These are phyloP conservation scores for Chironomus striatipennis DNA, from an alignment of 1,140 invertebrate species.

Conservation along the genomic window DNA sequence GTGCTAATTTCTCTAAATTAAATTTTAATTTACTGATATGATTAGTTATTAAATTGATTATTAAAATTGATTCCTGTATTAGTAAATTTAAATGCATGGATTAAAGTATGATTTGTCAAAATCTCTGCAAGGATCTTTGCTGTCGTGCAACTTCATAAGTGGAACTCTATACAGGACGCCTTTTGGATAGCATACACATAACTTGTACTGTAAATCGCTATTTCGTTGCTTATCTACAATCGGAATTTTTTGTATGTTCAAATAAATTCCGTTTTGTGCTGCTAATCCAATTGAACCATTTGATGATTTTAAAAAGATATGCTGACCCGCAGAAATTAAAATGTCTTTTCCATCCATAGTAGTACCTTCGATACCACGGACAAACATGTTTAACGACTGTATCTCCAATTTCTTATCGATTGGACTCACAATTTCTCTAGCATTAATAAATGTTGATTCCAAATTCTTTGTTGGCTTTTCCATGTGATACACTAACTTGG, in stretches of 20 bases:
- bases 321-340: conserved; percentile 63
- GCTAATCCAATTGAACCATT: conserved; percentile 68
- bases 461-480: conserved; percentile 58
- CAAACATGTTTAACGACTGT: conserved; percentile 42
- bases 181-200: conserved; percentile 80
- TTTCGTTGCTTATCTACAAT: conserved; percentile 40
- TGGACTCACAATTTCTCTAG: conserved; percentile 63
- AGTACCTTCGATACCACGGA: conserved; percentile 55
- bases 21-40: too few relatives aligned
- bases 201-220: conserved; percentile 60
- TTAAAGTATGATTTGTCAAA: not conserved
- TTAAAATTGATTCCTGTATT: too few relatives aligned
- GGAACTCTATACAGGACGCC: conserved; percentile 72
- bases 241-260: conserved; percentile 62
- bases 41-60: too few relatives aligned
- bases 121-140: not conserved
- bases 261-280: conserved; percentile 57
- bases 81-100: not conserved
- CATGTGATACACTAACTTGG: conserved; percentile 58
- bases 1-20: too few relatives aligned
- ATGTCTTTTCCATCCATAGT: conserved; percentile 54
- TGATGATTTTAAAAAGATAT: conserved; percentile 66
- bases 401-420: conserved; percentile 57
- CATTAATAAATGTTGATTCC: conserved; percentile 54
- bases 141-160: conserved; percentile 36